Base-by-base conservation (phyloP, 2,888 invertebrate species). In the Luperina testacea region DNA sequence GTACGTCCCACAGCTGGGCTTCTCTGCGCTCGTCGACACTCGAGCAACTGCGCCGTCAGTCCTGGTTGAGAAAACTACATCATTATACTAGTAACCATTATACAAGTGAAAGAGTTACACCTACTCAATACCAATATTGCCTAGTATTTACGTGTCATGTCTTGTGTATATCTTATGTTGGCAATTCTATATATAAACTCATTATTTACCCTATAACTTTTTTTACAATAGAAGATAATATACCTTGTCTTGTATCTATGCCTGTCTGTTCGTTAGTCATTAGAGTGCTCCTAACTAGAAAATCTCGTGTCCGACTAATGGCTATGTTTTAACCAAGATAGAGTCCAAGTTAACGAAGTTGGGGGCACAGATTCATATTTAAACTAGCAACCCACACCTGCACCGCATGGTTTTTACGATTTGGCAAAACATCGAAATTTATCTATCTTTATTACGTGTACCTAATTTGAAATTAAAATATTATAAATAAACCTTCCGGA, bases 1-100 rank as follows among this genome's bases (percentile, higher is more conserved):
- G 88, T 97, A 97, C 0, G 96, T 96, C 20, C 96, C 96, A 80
- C 96, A 96, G 0, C 92, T 84, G 0, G 95, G 93, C 81, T 97
- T 97, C 87, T 96, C 96, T 0, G 94, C 94, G 74, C 92, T 95
- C 20, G 95, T 95, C 7, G 95, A 94, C 27, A 95, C 95, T 7
- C 96, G 92, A 4, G 94, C 94, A 1, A 91, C 94, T 0, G 93
- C 95, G 13, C 94, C 96, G 48, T 96, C 96, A 73, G 91, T 93
- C 83, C 96, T 96, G 77, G 8, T 45, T 27, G 8, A 45, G 9
- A 42, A 20, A 32, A n/a, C 20, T 38, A 67, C n/a, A 9, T 42
- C 57, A 57, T 38, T 71, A 5, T 24, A 51, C 69, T 32, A 51
- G 13, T 67, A 48, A 48, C 27, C 48, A 68, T 9, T 45, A 17